These are phyloP conservation scores for Microtus ochrogaster DNA, from an alignment of 2,113 vertebrate species.

Conservation along the genomic window DNA sequence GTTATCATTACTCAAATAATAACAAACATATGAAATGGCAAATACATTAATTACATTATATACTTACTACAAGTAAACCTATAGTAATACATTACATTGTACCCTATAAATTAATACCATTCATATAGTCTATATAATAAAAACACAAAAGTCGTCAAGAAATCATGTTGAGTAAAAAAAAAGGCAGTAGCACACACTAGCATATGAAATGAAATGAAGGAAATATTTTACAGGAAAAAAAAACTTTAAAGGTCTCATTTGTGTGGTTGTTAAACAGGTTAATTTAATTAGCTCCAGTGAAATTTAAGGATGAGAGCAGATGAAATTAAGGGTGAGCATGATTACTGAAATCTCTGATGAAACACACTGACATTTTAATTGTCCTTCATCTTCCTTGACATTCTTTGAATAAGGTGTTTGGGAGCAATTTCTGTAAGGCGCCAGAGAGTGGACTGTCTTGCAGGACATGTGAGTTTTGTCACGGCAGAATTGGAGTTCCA, in stretches of 20 bases:
- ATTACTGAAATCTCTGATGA: not conserved
- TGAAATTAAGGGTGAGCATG: not conserved
- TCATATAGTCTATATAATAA: not conserved
- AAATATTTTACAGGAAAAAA: not conserved
- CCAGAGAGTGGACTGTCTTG: not conserved
- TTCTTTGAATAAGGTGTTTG: not conserved
- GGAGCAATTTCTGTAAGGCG: not conserved
- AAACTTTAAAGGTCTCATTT: not conserved
- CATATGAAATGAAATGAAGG: not conserved
- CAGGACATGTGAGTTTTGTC: not conserved
- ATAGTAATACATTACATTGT: not conserved
- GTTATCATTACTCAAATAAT: not conserved
- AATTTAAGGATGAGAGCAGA: not conserved
- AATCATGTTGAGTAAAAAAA: not conserved
- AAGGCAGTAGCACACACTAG: not conserved
- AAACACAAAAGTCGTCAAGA: not conserved
- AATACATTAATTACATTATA: not conserved
- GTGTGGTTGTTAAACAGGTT: not conserved
- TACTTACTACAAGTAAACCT: not conserved
- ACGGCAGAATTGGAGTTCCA: not conserved
- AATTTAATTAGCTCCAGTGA: slow-evolving; percentile 2
- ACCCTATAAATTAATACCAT: not conserved
- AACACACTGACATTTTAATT: not conserved
- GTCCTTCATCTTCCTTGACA: not conserved
- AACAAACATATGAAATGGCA: not conserved